These are phyloP conservation scores for Prunella himalayana DNA, from an alignment of 2,113 vertebrate genomes.

Conservation along the genomic window DNA sequence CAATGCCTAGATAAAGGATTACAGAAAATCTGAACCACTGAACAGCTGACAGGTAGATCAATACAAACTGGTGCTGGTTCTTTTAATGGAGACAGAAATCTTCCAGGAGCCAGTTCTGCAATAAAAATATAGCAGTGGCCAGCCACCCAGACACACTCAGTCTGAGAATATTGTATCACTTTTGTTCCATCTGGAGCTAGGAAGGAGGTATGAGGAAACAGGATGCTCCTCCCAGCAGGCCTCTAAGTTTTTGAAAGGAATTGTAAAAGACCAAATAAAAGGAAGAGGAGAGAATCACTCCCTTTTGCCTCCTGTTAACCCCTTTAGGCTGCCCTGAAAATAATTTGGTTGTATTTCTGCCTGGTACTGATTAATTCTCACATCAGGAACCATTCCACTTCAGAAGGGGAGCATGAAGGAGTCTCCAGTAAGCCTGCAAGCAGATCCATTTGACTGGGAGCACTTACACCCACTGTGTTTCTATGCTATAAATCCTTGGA, in stretches of 20 bases:
- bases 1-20: not conserved
- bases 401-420: not conserved
- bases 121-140: not conserved
- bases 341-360: not conserved
- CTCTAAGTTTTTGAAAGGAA: not conserved
- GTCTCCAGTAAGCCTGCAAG: not conserved
- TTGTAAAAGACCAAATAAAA: not conserved
- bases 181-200: not conserved
- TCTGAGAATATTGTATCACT: not conserved
- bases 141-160: not conserved
- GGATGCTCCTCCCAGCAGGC: not conserved
- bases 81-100: not conserved
- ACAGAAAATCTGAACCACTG: not conserved
- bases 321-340: not conserved
- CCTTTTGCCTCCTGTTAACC: not conserved
- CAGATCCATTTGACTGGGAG: not conserved
- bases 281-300: not conserved
- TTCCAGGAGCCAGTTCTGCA: not conserved
- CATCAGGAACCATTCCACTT: not conserved
- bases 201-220: not conserved
- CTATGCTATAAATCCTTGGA: constrained; percentile 1
- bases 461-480: not conserved
- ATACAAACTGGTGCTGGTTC: not conserved
- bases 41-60: not conserved
- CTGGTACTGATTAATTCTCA: not conserved